Evolutionary conservation across 1,140 invertebrate species (phyloP), one percentile per base, ranked within the genome.

Genomic region (Lasaia peninsularis): DNA sequence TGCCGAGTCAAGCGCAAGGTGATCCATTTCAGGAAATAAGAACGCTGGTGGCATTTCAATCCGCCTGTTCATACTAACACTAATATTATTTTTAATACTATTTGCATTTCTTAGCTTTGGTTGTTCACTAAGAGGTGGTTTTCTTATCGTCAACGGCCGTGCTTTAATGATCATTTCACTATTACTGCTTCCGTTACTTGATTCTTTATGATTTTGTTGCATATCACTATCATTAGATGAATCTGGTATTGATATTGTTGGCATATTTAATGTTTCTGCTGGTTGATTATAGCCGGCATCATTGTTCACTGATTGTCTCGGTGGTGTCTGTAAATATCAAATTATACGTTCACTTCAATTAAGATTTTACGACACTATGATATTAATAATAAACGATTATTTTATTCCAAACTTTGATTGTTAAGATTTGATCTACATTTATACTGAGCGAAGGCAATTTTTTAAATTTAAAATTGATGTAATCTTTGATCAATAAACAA

Each of bases 31-130:
- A 16, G 94, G 93, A 80, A 95, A 96, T 34, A 95, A 88, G 77
- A 95, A 95, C 14, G 94, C 92, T 12, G 94, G 94, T 31, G 95
- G 94, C 93, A 96, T 95, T 84, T 96, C 95, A 68, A 94, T 96
- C 40, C 93, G 88, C 52, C 94, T 89, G 71, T 93, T 94, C 70
- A 93, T 94, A 57, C 92, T 92, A 35, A 94, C 91, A 70, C 93
- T 92, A 18, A 94, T 89, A 18, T 86, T 87, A 64, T 91, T 91
- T 64, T 90, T 88, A 33, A 81, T 70, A 83, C 73, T 89, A 81
- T 58, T 80, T 56, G 91, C 78, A 62, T 92, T 93, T 72, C 93
- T 91, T 18, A 95, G 81, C 60, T 94, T 94, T 1, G 95, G 95
- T 62, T 94, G 94, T 75, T 96, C 94, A 53, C 93, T 92, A 5